These are phyloP conservation scores for Reinhardtius hippoglossoides DNA, from an alignment of 2,113 vertebrate genomes.

Conservation along the genomic window DNA sequence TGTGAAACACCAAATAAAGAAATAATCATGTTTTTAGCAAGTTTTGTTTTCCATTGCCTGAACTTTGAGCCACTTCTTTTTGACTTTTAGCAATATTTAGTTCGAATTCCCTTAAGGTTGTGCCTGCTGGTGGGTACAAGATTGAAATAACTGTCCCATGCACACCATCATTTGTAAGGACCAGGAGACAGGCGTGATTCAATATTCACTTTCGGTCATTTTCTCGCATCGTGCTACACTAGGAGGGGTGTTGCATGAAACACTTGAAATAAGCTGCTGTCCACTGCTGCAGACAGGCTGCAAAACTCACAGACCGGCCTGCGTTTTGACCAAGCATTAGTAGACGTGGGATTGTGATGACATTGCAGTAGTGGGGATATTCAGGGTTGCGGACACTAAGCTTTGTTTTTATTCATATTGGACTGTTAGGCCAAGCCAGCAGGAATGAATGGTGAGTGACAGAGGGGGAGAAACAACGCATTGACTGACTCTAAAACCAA, in stretches of 20 bases:
- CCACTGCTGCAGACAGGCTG: constrained; percentile 1
- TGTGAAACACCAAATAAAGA: no score
- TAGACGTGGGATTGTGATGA: constrained; percentile 57
- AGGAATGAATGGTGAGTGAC: not conserved
- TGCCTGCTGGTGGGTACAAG: not conserved
- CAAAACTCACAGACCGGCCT: constrained; percentile 34
- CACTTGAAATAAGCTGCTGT: not conserved
- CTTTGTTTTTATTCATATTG: constrained; percentile 55
- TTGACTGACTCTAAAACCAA: constrained; percentile 1
- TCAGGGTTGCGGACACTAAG: constrained; percentile 51
- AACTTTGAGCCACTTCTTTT: not conserved
- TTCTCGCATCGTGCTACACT: not conserved
- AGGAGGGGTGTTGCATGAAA: not conserved
- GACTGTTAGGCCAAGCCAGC: not conserved
- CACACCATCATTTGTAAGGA: constrained; percentile 1
- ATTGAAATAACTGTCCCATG: constrained; percentile 9
- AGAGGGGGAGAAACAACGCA: not conserved
- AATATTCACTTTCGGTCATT: constrained; percentile 12
- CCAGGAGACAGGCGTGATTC: not conserved
- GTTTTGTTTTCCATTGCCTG: not conserved
- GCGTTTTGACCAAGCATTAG: constrained; percentile 50
- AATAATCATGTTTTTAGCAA: not conserved
- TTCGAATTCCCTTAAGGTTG: not conserved
- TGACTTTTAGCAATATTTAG: not conserved
- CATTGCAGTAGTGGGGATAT: constrained; percentile 51